A percentile compares a stretch with the other conserved stretches of the same genome.
Evolutionary conservation across 2,113 vertebrate species (phyloP).

Genomic region (Cariama cristata): DNA sequence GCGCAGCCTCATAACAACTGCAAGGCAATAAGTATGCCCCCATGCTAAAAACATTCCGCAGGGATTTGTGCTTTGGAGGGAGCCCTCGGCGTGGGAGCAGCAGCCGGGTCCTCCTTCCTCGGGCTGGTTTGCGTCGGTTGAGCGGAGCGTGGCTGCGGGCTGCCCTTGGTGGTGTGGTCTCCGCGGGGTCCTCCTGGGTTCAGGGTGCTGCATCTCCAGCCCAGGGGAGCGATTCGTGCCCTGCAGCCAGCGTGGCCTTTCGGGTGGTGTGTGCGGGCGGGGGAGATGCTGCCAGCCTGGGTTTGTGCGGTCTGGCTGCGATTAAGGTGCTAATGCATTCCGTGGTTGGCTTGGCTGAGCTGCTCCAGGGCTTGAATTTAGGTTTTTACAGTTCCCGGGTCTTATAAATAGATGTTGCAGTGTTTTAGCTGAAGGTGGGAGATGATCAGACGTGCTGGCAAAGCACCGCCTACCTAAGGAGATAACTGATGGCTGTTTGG

Average conservation of each 20-base stretch:
- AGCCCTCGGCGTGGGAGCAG: fast-evolving
- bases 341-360: neutral
- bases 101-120: fast-evolving
- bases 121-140: neutral
- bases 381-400: neutral
- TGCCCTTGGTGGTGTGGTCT: fast-evolving
- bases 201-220: neutral
- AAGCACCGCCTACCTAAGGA: neutral
- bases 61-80: neutral
- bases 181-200: neutral
- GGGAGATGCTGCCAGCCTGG: neutral
- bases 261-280: fast-evolving
- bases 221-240: fast-evolving
- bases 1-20: fast-evolving
- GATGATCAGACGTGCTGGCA: neutral
- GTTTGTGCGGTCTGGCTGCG: neutral
- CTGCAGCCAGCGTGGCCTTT: neutral
- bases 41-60: fast-evolving
- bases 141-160: neutral
- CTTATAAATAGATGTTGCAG: neutral
- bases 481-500: fast-evolving
- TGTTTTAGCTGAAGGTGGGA: neutral
- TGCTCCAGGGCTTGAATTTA: neutral
- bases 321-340: neutral
- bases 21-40: fast-evolving